phyloP scores from a whole-genome alignment of 37 sponge, comb jelly and placozoan species.

The Aplysina aerophoba region DNA sequence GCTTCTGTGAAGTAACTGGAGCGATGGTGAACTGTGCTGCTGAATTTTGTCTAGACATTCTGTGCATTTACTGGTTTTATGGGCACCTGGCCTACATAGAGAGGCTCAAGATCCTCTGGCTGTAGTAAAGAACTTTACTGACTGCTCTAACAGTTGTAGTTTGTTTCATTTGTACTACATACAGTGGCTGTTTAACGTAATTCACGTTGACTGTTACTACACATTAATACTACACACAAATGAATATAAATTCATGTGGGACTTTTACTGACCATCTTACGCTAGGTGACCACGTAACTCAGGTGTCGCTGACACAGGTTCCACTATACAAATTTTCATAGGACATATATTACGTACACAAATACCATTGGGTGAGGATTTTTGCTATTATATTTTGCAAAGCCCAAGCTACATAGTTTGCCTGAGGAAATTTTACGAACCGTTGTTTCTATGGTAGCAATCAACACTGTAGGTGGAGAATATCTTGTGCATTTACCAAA shows the following conservation, averaged over 20 bases:
- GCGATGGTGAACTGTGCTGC: background rate
- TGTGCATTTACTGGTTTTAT: constrained; percentile 33
- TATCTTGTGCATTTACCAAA: no score
- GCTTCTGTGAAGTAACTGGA: constrained; percentile 25
- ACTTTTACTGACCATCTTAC: constrained; percentile 13
- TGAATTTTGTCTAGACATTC: constrained; percentile 32
- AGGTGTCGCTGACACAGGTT: constrained; percentile 31
- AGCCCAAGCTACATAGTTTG: no score
- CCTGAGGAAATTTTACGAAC: no score
- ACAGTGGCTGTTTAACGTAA: constrained; percentile 27
- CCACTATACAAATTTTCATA: no score
- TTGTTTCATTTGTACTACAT: constrained; percentile 8
- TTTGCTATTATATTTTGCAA: no score
- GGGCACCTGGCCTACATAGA: constrained; percentile 28
- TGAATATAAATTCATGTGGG: constrained; percentile 10
- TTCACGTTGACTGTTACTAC: constrained; percentile 9
- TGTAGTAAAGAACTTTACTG: constrained; percentile 16
- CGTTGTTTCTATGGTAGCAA: no score
- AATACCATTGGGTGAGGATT: no score
- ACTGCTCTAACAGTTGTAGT: constrained; percentile 8
- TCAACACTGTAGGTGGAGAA: no score
- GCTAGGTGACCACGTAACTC: constrained; percentile 35
- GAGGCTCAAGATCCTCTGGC: constrained; percentile 17
- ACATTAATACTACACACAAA: constrained; percentile 29
- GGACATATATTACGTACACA: no score